Base-by-base conservation (phyloP, 2,888 invertebrate species). In the Cenopis cana region DNA sequence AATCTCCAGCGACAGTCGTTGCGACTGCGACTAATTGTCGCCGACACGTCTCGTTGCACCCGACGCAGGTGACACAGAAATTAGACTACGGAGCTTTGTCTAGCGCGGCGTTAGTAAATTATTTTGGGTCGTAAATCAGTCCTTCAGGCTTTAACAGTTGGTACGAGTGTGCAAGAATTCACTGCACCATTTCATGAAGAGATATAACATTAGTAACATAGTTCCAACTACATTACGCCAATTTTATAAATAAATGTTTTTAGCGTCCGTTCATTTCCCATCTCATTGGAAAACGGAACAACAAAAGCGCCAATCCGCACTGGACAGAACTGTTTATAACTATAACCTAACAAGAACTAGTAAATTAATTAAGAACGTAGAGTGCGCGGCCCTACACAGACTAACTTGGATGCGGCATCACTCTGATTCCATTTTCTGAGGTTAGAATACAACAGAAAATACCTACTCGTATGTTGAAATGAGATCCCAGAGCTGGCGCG, bases 261-360 rank as follows among this genome's bases (percentile, higher is more conserved):
- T 59, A 12, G n/a, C 46, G 5, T 46, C n/a, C n/a, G 36, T 18
- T 9, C 56, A 36, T 56, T 54, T 49, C 64, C 1, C 38, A 36
- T n/a, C 8, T 38, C 38, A 12, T 57, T 64, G 38, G 50, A 20
- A 69, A 69, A 54, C 52, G 20, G 41, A 11, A 18, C 29, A 49
- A 65, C 57, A 54, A 65, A 52, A 36, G 64, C 17, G 10, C 29
- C 65, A 66, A 66, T 70, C 59, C 57, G 52, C 55, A 36, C 55
- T 36, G 46, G 57, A 64, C 65, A 18, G 33, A 59, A 52, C 65
- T 65, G 46, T 70, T n/a, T n/a, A n/a, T n/a, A n/a, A n/a, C n/a
- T 66, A 70, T 70, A 65, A 70, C 59, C 62, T 70, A 70, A 70
- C 70, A 66, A 66, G 70, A 70, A 70, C 59, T 70, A 70, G 65